phyloP scores from a whole-genome alignment of 2,113 vertebrate genomes.

The Micronycteris hirsuta region DNA sequence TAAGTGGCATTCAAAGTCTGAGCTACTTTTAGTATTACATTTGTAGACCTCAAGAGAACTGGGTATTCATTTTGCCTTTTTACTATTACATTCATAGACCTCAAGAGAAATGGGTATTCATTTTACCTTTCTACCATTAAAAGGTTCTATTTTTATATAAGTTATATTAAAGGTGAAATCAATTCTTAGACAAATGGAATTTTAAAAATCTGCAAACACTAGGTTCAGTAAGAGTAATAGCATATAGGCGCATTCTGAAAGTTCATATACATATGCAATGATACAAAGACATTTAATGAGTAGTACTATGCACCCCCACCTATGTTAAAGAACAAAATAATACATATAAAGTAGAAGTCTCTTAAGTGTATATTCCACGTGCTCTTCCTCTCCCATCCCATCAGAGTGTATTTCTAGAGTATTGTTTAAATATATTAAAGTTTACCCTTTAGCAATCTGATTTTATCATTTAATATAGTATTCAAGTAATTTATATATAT shows the following conservation, averaged over 20 bases:
- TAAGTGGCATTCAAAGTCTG: background rate
- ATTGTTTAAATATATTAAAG: background rate
- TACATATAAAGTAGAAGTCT: background rate
- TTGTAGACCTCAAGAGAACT: background rate
- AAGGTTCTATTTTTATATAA: background rate
- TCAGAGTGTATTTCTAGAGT: background rate
- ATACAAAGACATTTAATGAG: background rate
- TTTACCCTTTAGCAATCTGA: background rate
- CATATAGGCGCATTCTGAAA: no score
- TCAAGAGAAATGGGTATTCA: background rate
- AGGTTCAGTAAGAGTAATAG: background rate
- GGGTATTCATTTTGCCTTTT: background rate
- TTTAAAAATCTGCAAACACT: background rate
- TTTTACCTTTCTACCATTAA: background rate
- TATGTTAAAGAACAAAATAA: background rate
- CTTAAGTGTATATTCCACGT: background rate
- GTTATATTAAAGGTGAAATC: background rate
- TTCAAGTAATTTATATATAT: no score
- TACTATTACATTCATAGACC: background rate
- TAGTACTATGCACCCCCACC: accelerated
- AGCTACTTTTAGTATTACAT: background rate
- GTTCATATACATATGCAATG: no score
- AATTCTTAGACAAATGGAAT: background rate
- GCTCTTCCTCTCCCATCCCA: background rate
- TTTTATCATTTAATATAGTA: background rate